Evolutionary conservation across 2,888 invertebrate genomes (phyloP).

Genomic region (Synergus umbraculus): DNA sequence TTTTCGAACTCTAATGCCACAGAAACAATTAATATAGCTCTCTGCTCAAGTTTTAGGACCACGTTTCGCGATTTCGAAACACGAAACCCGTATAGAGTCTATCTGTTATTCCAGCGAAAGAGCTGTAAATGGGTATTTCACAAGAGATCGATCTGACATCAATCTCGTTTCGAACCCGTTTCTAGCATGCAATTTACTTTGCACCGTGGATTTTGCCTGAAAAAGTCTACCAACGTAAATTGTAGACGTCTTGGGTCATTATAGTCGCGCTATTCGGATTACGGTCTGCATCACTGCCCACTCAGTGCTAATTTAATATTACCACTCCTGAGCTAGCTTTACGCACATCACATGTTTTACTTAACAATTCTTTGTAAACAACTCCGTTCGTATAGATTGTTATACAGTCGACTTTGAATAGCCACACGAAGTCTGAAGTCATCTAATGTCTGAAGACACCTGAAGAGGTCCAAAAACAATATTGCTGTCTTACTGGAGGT

Average conservation of each 20-base stretch:
- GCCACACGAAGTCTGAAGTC: too few species aligned
- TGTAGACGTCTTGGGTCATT: conserved; percentile 22
- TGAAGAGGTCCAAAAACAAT: too few species aligned
- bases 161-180: conserved; percentile 40
- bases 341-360: background rate
- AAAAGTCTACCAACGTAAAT: conserved; percentile 30
- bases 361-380: background rate
- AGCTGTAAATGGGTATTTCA: conserved; percentile 38
- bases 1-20: too few species aligned
- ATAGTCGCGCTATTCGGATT: conserved; percentile 19
- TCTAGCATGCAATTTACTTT: conserved; percentile 39
- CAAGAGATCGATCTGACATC: conserved; percentile 40
- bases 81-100: conserved; percentile 5
- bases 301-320: background rate
- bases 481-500: too few species aligned
- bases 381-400: too few species aligned
- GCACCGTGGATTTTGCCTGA: conserved; percentile 18
- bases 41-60: conserved; percentile 25
- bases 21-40: conserved; percentile 32
- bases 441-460: too few species aligned
- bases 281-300: conserved; percentile 19
- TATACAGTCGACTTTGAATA: too few species aligned
- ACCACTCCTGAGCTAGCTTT: background rate
- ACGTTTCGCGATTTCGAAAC: conserved; percentile 30
- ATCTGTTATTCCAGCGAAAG: background rate